phyloP scores from a whole-genome alignment of 53 echinoderm and acorn worm genomes.

The Holothuria scabra region DNA sequence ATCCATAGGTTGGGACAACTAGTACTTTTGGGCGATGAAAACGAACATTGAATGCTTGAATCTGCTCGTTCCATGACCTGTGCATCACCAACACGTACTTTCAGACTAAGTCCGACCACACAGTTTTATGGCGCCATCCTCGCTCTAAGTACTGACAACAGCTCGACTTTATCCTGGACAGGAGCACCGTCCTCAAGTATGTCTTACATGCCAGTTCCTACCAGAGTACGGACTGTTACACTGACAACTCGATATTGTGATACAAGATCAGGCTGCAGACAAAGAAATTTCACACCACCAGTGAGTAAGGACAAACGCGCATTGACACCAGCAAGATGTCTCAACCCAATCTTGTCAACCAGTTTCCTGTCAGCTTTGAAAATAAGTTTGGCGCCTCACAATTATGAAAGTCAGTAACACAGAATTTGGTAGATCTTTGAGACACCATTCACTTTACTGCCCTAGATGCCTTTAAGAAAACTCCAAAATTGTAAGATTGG shows the following conservation, averaged over 20 bases:
- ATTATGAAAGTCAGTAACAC: neutral
- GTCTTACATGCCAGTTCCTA: conserved; percentile 12
- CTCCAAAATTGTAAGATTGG: conserved; percentile 18
- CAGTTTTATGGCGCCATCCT: conserved; percentile 57
- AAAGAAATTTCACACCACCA: conserved; percentile 16
- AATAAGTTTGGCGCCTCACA: neutral
- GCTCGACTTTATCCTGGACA: conserved; percentile 29
- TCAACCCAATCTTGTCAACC: neutral
- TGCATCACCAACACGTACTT: conserved; percentile 59
- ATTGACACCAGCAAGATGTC: conserved; percentile 43
- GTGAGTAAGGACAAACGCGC: neutral
- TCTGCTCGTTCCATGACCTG: conserved; percentile 51
- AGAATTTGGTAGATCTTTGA: conserved; percentile 9
- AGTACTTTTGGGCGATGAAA: conserved; percentile 52
- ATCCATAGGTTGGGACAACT: conserved; percentile 4
- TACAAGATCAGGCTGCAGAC: conserved; percentile 23
- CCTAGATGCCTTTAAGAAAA: conserved; percentile 43
- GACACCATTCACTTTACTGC: conserved; percentile 42
- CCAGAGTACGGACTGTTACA: conserved; percentile 53
- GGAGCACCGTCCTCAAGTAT: neutral
- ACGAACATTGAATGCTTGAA: conserved; percentile 59
- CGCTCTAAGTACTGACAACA: conserved; percentile 60
- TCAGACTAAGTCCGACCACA: conserved; percentile 46
- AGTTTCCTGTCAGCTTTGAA: conserved; percentile 37
- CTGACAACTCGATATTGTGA: conserved; percentile 39